A percentile compares a stretch with the other conserved stretches of the same genome.
Conservation (phyloP, 2,888 invertebrate genomes). For the Tetramorium bicarinatum region DNA sequence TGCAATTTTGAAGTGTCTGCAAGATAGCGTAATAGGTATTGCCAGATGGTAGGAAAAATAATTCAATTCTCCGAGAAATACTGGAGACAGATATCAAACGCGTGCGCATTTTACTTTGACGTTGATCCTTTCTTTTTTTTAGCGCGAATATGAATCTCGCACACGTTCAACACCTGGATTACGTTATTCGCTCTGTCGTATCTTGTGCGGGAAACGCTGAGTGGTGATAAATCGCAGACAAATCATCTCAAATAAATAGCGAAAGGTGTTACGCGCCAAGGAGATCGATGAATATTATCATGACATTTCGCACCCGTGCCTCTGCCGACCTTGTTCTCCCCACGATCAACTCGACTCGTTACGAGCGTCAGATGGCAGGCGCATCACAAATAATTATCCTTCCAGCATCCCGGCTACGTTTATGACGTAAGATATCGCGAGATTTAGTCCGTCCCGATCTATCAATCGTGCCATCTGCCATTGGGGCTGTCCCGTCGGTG, state of each 20-base stretch:
- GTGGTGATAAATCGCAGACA: constrained; percentile 52
- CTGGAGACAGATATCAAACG: background rate
- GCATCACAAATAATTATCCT: constrained; percentile 67
- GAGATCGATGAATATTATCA: constrained; percentile 50
- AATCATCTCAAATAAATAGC: constrained; percentile 57
- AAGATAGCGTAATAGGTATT: background rate
- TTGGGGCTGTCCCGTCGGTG: constrained; percentile 41
- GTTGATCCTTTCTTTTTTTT: background rate
- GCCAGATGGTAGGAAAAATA: background rate
- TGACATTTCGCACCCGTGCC: constrained; percentile 54
- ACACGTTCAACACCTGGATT: constrained; percentile 30
- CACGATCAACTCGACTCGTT: constrained; percentile 58
- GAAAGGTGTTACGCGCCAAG: constrained; percentile 46
- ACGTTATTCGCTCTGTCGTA: background rate
- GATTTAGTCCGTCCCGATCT: constrained; percentile 59
- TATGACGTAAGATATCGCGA: constrained; percentile 62
- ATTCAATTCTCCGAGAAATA: background rate
- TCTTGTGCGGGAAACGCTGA: constrained; percentile 5
- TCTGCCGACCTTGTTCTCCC: constrained; percentile 58
- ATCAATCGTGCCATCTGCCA: constrained; percentile 65
- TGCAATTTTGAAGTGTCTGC: background rate
- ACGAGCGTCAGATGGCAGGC: constrained; percentile 69
- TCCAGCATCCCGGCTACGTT: constrained; percentile 58
- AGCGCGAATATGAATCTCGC: background rate
- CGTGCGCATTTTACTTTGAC: background rate